Percentiles rank a stretch among this genome's conserved stretches.
Conservation (phyloP, 2,113 vertebrate species). For the Bagarius yarrelli region DNA sequence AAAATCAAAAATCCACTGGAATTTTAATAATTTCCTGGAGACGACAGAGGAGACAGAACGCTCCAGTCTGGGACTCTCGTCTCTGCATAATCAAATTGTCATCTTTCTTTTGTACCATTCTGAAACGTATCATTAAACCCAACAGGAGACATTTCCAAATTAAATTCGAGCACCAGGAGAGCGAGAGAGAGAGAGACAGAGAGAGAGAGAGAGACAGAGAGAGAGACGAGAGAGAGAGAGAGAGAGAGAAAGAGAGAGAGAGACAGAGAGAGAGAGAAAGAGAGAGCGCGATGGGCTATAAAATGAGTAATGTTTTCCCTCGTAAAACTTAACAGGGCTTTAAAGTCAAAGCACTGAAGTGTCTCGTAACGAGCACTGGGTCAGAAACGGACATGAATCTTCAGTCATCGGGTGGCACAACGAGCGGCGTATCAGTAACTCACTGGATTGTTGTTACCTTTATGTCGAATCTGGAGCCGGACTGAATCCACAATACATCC, state of each 20-base stretch:
- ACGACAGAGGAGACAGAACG: background rate
- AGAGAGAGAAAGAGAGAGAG: background rate
- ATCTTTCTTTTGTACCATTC: slow-evolving; percentile 17
- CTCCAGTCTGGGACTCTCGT: background rate
- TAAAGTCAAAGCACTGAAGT: slow-evolving; percentile 38
- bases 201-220: too few relatives aligned
- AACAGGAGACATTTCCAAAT: slow-evolving; percentile 21
- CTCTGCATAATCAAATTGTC: background rate
- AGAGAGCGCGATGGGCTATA: slow-evolving; percentile 22
- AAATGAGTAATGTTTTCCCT: slow-evolving; percentile 37
- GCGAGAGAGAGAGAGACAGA: too few relatives aligned
- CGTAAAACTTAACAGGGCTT: slow-evolving; percentile 50
- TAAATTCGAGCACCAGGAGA: background rate
- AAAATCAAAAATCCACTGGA: background rate
- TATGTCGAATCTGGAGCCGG: too few relatives aligned
- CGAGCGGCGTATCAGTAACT: background rate
- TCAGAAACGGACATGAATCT: background rate
- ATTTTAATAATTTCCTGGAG: background rate
- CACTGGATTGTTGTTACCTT: background rate
- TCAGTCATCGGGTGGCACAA: background rate
- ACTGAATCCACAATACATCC: too few relatives aligned
- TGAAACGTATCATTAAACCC: slow-evolving; percentile 18
- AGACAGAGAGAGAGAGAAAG: background rate
- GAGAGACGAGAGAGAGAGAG: background rate
- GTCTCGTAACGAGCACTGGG: slow-evolving; percentile 6